Evolutionary conservation across 2,888 invertebrate species (phyloP), one percentile per base, ranked within the genome.

Genomic region (Conus canariensis): DNA sequence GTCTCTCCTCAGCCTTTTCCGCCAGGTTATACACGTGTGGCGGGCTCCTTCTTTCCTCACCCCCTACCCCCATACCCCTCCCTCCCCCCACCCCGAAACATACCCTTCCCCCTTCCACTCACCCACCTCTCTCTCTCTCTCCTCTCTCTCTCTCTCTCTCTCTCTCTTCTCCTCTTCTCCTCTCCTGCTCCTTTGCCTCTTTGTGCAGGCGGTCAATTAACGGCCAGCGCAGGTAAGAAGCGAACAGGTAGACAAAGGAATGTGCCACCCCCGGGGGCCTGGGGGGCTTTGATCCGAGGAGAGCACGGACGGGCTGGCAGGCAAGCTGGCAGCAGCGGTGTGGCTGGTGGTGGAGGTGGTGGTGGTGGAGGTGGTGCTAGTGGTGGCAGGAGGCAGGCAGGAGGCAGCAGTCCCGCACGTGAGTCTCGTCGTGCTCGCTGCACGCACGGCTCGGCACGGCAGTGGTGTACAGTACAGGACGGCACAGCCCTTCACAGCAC

Each of bases 201-300:
- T 67, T 67, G 64, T 86, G n/a, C 64, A 67, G 30, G 9, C 64
- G 60, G 64, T 25, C 86, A 85, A 60, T 85, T 85, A 85, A n/a
- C 60, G 85, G 85, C 10, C 86, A 86, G 86, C 16, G 30, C 86
- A 86, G 86, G 86, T 86, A 86, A 60, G 86, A 86, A 30, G 67
- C 19, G 45, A 67, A n/a, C 86, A 86, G 60, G 86, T 86, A 86
- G 86, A 86, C 64, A 67, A 85, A 86, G 86, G 86, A 86, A 86
- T 86, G 86, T 25, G 45, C 64, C 86, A 45, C 86, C 86, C 64
- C 45, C 7, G n/a, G 59, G 45, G 45, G 45, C 45, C 45, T 45
- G 45, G 45, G 45, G 45, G 45, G 45, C 4, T 45, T 45, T 45
- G 45, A 45, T 45, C 45, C 45, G 45, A 3, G 45, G 45, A 45